A percentile compares a stretch with the other conserved stretches of the same genome.
Evolutionary conservation across 2,888 invertebrate genomes (phyloP).

Genomic region (Nephrocerus scutellatus): DNA sequence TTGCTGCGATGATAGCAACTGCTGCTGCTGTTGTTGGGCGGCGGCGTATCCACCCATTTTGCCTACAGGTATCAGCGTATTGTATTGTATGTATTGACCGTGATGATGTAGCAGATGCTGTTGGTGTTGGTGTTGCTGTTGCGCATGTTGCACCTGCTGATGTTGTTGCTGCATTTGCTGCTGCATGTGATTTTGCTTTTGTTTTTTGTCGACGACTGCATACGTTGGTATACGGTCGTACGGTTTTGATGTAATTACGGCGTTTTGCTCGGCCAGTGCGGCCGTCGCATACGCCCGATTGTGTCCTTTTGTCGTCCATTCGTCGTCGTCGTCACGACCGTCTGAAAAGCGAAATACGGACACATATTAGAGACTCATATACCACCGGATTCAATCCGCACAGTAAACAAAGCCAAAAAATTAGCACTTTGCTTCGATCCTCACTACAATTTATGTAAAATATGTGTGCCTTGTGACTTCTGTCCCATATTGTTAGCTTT

Average conservation of each 20-base stretch:
- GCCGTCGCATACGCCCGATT: constrained; percentile 46
- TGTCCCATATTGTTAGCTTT: no score
- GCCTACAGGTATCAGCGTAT: constrained; percentile 45
- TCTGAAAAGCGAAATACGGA: constrained; percentile 36
- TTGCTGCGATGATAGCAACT: constrained; percentile 30
- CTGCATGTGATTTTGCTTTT: constrained; percentile 28
- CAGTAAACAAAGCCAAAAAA: constrained; percentile 12
- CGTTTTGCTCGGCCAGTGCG: constrained; percentile 47
- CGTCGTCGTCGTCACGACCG: constrained; percentile 47
- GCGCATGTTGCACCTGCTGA: constrained; percentile 26
- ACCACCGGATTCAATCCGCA: constrained; percentile 11
- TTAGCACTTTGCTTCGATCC: constrained; percentile 11
- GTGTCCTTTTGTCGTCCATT: constrained; percentile 46
- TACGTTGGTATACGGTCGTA: constrained; percentile 46
- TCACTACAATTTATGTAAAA: no score
- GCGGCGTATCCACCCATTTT: constrained; percentile 41
- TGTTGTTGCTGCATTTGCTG: constrained; percentile 22
- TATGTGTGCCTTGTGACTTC: no score
- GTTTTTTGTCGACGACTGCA: constrained; percentile 43
- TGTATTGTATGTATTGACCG: constrained; percentile 45
- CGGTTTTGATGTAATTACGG: constrained; percentile 38
- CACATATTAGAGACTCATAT: no score
- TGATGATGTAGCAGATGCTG: constrained; percentile 31
- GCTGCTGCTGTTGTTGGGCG: constrained; percentile 33
- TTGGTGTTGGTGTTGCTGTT: constrained; percentile 24